These are phyloP conservation scores for Arbacia lixula DNA, from an alignment of 53 echinoderm and acorn worm genomes.

Conservation along the genomic window DNA sequence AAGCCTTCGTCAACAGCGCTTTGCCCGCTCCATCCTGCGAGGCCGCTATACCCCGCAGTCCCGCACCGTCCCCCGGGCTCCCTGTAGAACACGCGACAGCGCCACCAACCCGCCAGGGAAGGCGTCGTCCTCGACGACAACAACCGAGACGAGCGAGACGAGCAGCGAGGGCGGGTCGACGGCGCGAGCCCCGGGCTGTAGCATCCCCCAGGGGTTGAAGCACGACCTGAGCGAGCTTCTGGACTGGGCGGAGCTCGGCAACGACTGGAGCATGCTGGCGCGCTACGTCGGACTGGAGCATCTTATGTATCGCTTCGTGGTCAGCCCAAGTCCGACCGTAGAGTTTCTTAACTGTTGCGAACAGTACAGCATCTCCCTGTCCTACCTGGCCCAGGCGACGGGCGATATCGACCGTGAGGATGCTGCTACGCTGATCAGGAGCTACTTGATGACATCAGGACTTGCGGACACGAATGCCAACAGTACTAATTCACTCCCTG, in stretches of 20 bases:
- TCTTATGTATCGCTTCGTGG: slow-evolving; percentile 29
- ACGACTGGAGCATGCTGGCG: slow-evolving; percentile 46
- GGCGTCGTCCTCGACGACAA: slow-evolving; percentile 16
- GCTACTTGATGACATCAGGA: background rate
- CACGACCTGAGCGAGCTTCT: slow-evolving; percentile 9
- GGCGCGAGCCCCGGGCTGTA: background rate
- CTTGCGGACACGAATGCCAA: background rate
- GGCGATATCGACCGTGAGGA: slow-evolving; percentile 29
- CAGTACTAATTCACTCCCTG: background rate
- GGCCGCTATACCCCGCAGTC: slow-evolving; percentile 5
- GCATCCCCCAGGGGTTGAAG: slow-evolving; percentile 26
- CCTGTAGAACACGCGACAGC: background rate
- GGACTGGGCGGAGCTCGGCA: slow-evolving; percentile 9
- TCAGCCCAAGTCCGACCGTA: slow-evolving; percentile 7
- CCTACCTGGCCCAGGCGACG: slow-evolving; percentile 18
- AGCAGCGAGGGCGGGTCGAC: background rate
- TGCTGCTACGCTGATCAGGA: slow-evolving; percentile 9
- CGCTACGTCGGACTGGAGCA: slow-evolving; percentile 35
- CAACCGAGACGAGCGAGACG: background rate
- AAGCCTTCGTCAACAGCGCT: slow-evolving; percentile 37
- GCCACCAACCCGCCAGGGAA: slow-evolving; percentile 4
- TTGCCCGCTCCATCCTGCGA: background rate
- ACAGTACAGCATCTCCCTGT: background rate
- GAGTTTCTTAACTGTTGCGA: slow-evolving; percentile 4
- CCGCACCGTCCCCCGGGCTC: slow-evolving; percentile 3